These are phyloP conservation scores for Melanotaenia boesemani DNA, from an alignment of 2,797 vertebrate genomes.

Conservation along the genomic window DNA sequence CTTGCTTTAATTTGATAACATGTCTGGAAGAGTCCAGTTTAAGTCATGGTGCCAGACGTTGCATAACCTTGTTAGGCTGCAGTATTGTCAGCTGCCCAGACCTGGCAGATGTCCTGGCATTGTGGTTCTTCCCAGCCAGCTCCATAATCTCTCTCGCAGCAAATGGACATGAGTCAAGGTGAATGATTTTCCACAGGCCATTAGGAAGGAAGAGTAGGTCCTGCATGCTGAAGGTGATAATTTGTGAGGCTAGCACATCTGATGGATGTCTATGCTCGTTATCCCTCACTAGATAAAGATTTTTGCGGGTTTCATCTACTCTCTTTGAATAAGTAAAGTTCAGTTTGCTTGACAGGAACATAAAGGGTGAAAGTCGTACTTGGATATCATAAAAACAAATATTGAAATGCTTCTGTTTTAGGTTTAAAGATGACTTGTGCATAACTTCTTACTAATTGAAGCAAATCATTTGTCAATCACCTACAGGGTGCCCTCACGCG, in stretches of 20 bases:
- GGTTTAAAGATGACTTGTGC: neutral
- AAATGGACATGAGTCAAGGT: slow-evolving; percentile 69
- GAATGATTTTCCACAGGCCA: slow-evolving; percentile 64
- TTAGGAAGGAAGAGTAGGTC: slow-evolving; percentile 47
- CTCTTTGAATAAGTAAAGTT: slow-evolving; percentile 3
- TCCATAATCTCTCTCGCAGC: slow-evolving; percentile 54
- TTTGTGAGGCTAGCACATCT: slow-evolving; percentile 60
- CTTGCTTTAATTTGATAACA: slow-evolving; percentile 9
- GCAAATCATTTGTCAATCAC: slow-evolving; percentile 39
- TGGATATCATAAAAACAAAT: neutral
- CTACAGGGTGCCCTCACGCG: slow-evolving; percentile 47
- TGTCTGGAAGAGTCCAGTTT: slow-evolving; percentile 27
- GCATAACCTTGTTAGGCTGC: slow-evolving; percentile 41
- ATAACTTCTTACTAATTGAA: slow-evolving; percentile 23
- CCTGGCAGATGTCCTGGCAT: slow-evolving; percentile 60
- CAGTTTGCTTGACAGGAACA: neutral
- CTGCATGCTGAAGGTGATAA: slow-evolving; percentile 68
- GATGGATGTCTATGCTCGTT: slow-evolving; percentile 58
- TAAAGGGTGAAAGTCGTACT: neutral
- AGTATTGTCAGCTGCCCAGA: slow-evolving; percentile 67
- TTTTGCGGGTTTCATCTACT: slow-evolving; percentile 18
- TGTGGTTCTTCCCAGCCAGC: slow-evolving; percentile 62
- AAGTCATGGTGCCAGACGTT: slow-evolving; percentile 43
- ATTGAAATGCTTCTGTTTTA: neutral
- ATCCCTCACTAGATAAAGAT: slow-evolving; percentile 31